phyloP scores from a whole-genome alignment of 2,113 vertebrate genomes.

The Picathartes gymnocephalus region DNA sequence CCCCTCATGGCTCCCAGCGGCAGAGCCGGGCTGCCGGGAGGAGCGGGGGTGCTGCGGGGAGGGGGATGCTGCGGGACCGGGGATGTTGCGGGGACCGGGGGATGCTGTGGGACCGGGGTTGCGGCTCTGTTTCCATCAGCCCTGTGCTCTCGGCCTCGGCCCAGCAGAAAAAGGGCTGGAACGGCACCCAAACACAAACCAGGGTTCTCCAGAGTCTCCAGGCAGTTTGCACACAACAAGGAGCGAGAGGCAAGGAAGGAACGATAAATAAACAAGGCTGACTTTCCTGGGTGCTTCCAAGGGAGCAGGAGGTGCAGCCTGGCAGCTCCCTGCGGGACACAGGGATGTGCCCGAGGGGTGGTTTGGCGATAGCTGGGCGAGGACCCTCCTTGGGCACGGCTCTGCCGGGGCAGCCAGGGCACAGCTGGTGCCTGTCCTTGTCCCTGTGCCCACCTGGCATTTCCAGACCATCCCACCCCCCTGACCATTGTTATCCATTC shows the following conservation, averaged over 20 bases:
- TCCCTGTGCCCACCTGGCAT: background rate
- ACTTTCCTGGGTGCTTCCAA: background rate
- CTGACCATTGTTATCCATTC: accelerated
- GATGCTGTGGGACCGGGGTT: background rate
- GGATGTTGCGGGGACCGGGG: background rate
- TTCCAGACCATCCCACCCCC: background rate
- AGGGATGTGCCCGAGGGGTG: accelerated
- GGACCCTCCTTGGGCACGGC: background rate
- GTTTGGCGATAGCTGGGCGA: accelerated
- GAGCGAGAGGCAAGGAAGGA: background rate
- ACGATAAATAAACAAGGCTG: accelerated
- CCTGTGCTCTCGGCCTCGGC: background rate
- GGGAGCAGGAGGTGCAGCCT: background rate
- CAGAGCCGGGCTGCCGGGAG: background rate
- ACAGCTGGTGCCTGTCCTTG: background rate
- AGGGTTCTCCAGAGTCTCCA: accelerated
- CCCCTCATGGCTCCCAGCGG: conserved; percentile 18
- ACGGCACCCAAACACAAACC: accelerated
- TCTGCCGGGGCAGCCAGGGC: background rate
- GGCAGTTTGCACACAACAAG: background rate
- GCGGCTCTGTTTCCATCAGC: background rate
- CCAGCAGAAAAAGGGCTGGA: background rate
- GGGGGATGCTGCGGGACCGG: background rate
- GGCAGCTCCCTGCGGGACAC: background rate
- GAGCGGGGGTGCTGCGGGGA: background rate